Base-by-base conservation (phyloP, 2,797 vertebrate genomes). In the Lemur catta region DNA sequence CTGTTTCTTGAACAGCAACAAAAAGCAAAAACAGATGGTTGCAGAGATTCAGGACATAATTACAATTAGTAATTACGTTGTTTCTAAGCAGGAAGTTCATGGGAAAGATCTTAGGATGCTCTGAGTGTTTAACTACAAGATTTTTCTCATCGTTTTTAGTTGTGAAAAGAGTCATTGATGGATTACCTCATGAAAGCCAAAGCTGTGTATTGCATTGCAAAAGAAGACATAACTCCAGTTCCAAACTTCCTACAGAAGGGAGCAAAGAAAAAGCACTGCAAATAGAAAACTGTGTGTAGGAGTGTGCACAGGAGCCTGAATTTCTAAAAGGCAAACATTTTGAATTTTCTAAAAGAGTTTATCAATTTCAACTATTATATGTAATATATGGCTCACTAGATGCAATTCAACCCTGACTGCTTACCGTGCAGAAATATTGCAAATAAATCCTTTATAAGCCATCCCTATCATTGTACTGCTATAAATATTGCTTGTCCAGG, bases 381-480 rank as follows among this genome's bases (percentile, higher is more conserved):
- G 0, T 76, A 57, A 30, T 26, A 2, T 48, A 76, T 46, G 92
- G 93, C 79, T 96, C 86, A 72, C 69, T 89, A 82, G 94, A 94
- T 75, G 46, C 79, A 75, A 92, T 93, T 94, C 76, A n/a, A 71
- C 57, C 30, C 89, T 41, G 14, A 75, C 93, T 52, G 52, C 57
- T 97, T 79, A 52, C 55, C 13, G 12, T n/a, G 72, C 88, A 96
- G 91, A 89, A 98, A 97, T 97, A 93, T 59, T 96, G 13, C 74
- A 97, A 92, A 76, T 11, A 11, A 97, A 90, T 97, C 71, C 71
- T 85, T 95, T 84, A 75, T 30, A 7, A 61, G 4, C 52, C 69
- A 48, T 88, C 72, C n/a, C 84, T 95, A 61, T 94, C 87, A 17
- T 50, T 57, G 92, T 81, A 59, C 69, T 74, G 86, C 63, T 89